Evolutionary conservation across 2,888 invertebrate genomes (phyloP).

Genomic region (Conomelus anceps): DNA sequence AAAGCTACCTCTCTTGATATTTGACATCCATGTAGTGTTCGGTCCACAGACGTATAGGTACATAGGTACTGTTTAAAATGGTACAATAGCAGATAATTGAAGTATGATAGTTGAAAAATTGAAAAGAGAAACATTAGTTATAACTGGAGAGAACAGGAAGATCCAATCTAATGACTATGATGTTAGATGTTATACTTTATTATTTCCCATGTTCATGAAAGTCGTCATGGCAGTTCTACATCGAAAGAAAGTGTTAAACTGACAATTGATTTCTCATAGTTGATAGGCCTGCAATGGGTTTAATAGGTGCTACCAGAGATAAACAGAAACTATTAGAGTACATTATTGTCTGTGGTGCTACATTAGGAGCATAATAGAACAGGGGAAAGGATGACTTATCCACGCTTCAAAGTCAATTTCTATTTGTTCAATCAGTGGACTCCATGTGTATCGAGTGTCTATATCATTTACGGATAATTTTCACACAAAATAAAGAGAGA

Average conservation of each 20-base stretch:
- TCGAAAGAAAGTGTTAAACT: background rate
- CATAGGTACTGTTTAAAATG: no score
- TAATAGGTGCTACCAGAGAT: no score
- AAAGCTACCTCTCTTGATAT: background rate
- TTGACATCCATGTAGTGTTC: background rate
- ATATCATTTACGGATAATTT: background rate
- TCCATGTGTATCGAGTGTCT: background rate
- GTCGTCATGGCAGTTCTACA: background rate
- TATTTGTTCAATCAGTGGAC: background rate
- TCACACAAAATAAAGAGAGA: background rate
- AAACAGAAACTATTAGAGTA: no score
- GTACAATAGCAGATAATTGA: background rate
- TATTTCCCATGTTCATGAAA: background rate
- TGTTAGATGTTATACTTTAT: no score
- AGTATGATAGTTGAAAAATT: background rate
- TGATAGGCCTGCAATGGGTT: background rate
- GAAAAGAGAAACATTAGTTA: no score
- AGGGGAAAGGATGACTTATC: background rate
- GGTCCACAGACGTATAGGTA: background rate
- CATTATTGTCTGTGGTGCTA: no score
- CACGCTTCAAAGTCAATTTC: background rate
- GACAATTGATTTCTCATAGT: background rate
- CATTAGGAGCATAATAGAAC: background rate
- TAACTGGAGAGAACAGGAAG: background rate
- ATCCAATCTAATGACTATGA: background rate